phyloP scores from a whole-genome alignment of 2,113 vertebrate genomes.

The Dicaeum eximium region DNA sequence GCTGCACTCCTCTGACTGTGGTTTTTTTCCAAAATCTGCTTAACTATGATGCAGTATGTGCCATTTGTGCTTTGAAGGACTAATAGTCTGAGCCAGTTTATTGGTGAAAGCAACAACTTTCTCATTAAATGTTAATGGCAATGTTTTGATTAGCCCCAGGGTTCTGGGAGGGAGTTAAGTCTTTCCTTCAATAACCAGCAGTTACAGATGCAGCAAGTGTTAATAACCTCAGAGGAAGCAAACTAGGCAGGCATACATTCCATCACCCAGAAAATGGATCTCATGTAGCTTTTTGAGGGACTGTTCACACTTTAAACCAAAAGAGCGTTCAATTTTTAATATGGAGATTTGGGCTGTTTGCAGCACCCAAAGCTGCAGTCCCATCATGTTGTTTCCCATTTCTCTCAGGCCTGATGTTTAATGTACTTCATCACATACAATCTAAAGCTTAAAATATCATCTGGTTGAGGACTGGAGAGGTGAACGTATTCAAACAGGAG shows the following conservation, averaged over 20 bases:
- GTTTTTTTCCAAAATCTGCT: not conserved
- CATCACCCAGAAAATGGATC: not conserved
- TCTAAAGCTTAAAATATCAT: not conserved
- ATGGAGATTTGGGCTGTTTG: not conserved
- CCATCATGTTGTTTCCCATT: not conserved
- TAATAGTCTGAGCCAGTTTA: not conserved
- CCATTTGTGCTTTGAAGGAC: not conserved
- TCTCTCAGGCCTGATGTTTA: not conserved
- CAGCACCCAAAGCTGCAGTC: not conserved
- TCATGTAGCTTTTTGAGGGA: not conserved
- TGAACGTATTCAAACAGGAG: not conserved
- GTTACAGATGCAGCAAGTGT: not conserved
- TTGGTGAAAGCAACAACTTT: not conserved
- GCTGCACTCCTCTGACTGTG: not conserved
- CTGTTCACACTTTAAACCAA: not conserved
- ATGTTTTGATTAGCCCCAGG: slow-evolving; percentile 11
- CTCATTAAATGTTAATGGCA: not conserved
- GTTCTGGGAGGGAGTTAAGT: not conserved
- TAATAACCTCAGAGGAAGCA: slow-evolving; percentile 18
- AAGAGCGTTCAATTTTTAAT: not conserved
- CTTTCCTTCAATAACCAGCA: not conserved
- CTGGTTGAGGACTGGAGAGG: not conserved
- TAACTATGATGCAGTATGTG: not conserved
- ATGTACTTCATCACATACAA: not conserved
- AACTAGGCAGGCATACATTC: not conserved